A percentile compares a stretch with the other conserved stretches of the same genome.
phyloP scores from a whole-genome alignment of 2,113 vertebrate genomes.

The Helogale parvula region DNA sequence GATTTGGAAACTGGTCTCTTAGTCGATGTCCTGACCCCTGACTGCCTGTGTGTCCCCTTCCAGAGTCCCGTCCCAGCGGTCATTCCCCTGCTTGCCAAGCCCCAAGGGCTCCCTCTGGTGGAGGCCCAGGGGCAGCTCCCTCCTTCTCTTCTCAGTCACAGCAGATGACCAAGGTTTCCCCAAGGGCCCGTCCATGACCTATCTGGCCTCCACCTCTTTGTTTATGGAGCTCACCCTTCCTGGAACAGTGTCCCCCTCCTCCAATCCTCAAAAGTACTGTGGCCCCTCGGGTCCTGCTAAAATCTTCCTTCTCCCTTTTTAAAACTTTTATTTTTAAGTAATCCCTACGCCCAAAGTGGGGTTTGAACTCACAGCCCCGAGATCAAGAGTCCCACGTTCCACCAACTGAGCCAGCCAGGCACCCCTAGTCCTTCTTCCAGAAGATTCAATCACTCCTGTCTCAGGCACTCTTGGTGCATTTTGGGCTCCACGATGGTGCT shows the following conservation, averaged over 20 bases:
- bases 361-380: not conserved
- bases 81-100: not conserved
- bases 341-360: not conserved
- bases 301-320: not conserved
- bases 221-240: not conserved
- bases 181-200: not conserved
- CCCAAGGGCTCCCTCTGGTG: not conserved
- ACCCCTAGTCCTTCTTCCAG: not conserved
- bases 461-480: not conserved
- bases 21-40: not conserved
- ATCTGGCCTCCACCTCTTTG: not conserved
- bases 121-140: not conserved
- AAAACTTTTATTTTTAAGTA: not conserved
- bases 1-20: not conserved
- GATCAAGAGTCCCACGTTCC: not conserved
- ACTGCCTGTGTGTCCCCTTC: not conserved
- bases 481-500: not conserved
- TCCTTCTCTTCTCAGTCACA: not conserved
- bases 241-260: not conserved
- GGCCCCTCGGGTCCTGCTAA: not conserved
- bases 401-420: not conserved
- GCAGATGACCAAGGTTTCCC: not conserved
- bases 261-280: not conserved
- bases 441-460: not conserved
- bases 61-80: no score